Conservation (phyloP, 2,888 invertebrate genomes). For the Ganaspis brasiliensis region DNA sequence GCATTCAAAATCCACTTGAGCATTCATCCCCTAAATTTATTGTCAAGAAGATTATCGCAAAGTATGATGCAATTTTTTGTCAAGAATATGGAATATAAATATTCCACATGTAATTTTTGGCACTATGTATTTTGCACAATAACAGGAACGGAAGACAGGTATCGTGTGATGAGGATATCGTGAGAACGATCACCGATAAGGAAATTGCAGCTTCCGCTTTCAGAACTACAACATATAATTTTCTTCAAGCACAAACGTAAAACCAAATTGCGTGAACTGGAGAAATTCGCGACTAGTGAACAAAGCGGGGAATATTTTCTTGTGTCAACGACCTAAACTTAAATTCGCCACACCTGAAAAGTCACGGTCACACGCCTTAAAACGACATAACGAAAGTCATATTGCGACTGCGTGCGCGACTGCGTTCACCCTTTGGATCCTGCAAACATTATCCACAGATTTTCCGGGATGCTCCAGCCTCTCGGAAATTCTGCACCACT, state of each 20-base stretch:
- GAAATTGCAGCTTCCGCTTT: slow-evolving; percentile 23
- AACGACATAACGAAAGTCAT: slow-evolving; percentile 31
- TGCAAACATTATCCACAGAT: slow-evolving; percentile 10
- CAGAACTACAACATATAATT: not conserved
- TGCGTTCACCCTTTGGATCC: slow-evolving; percentile 34
- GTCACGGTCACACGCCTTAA: slow-evolving; percentile 44
- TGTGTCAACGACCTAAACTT: slow-evolving; percentile 42
- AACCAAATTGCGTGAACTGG: slow-evolving; percentile 11
- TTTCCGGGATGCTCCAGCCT: slow-evolving; percentile 29
- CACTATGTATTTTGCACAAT: slow-evolving; percentile 9
- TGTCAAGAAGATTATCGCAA: not conserved
- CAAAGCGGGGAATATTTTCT: slow-evolving; percentile 24
- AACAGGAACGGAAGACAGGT: slow-evolving; percentile 16
- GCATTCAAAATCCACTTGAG: slow-evolving; percentile 23
- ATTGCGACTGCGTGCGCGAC: slow-evolving; percentile 39
- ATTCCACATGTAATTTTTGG: not conserved
- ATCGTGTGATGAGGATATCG: slow-evolving; percentile 15
- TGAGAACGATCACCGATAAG: slow-evolving; percentile 34
- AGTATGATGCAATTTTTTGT: not conserved
- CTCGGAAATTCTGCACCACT: no score
- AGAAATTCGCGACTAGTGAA: not conserved
- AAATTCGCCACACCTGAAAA: slow-evolving; percentile 40
- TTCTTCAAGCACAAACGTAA: slow-evolving; percentile 7
- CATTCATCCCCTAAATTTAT: slow-evolving; percentile 28
- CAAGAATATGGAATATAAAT: not conserved